Base-by-base conservation (phyloP, 2,888 invertebrate genomes). In the Heliconius sara region DNA sequence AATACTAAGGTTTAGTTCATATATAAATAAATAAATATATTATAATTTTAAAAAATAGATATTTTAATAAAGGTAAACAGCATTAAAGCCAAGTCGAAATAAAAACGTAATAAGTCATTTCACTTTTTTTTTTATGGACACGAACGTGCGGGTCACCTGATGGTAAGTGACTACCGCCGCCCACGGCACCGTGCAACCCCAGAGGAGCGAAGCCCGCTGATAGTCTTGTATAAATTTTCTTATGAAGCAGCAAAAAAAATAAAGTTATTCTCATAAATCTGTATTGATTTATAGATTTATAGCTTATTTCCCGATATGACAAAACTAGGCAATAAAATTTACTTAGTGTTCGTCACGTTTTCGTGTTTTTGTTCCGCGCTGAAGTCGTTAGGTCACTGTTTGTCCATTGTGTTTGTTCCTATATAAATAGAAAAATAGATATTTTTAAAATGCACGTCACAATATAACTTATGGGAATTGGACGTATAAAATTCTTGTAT, bases 311-410 rank as follows among this genome's bases (percentile, higher is more conserved):
- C 22, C 27, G n/a, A n/a, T 47, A 70, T 47, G 27, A 77, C 65
- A 77, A 65, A 47, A 68, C 47, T 27, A 71, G 65, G 25, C 34
- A 77, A 71, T 71, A 71, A 71, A 77, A 47, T 30, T 71, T 30
- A 65, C 30, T 52, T 19, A 25, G 25, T 65, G 43, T 77, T 65
- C 34, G 71, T 72, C 78, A 72, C 78, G 72, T 71, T 78, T 39
- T 73, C 72, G 34, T 47, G 34, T 66, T 78, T 78, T 66, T 72
- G 52, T 65, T 9, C 19, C 7, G 19, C 30, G 43, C 60, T 63
- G 52, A 78, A 72, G 72, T 73, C 78, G 66, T 78, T 78, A 78
- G 72, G n/a, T 66, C 43, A 30, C 34, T 73, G 34, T 77, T 78
- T 72, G 78, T 63, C 57, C 52, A 72, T 72, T 66, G 34, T 65